Conservation (phyloP, 1,140 invertebrate genomes). For the Neotoxoptera formosana region DNA sequence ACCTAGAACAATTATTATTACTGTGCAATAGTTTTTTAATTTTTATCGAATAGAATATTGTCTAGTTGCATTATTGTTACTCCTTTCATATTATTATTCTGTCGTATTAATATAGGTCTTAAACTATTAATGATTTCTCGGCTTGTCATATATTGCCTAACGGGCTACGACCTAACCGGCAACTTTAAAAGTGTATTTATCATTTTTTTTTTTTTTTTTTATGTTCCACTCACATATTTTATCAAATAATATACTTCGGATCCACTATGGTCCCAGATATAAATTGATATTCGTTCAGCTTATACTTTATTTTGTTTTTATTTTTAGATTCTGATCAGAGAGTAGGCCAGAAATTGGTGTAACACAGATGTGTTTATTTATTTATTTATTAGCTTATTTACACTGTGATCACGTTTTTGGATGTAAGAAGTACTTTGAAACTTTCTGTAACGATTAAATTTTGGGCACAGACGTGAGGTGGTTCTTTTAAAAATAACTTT, state of each 20-base stretch:
- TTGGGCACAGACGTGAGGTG: not conserved
- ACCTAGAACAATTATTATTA: not conserved
- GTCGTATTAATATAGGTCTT: not conserved
- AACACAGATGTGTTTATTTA: not conserved
- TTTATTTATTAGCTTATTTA: constrained; percentile 3
- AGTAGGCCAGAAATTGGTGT: not conserved
- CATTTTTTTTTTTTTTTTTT: too few relatives aligned
- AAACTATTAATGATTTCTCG: not conserved
- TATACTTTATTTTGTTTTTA: not conserved
- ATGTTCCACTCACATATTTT: too few relatives aligned
- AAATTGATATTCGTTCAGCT: not conserved
- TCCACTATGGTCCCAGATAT: not conserved
- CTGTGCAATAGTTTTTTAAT: not conserved
- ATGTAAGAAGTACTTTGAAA: not conserved
- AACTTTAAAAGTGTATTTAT: too few relatives aligned
- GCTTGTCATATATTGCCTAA: not conserved
- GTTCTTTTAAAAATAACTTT: not conserved
- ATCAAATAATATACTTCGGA: too few relatives aligned
- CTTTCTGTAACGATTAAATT: not conserved
- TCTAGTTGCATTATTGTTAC: too few relatives aligned
- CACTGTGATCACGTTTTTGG: not conserved
- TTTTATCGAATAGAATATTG: not conserved
- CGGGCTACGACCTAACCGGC: too few relatives aligned
- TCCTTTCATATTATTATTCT: too few relatives aligned
- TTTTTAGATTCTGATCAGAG: not conserved